Evolutionary conservation across 2,797 vertebrate genomes (phyloP).

Genomic region (Lepilemur ruficaudatus): DNA sequence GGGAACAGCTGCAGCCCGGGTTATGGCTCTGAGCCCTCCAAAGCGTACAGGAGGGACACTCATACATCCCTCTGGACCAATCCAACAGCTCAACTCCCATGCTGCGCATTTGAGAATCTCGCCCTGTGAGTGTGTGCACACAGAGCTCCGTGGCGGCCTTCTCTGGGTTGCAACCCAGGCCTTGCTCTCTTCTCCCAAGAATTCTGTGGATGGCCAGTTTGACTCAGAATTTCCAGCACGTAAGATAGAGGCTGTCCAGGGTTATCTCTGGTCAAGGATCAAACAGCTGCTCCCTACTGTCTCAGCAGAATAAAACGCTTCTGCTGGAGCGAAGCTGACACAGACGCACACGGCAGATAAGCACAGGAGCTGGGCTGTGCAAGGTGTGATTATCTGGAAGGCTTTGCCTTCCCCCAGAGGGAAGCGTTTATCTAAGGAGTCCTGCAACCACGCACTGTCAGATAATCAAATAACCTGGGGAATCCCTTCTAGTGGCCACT

Average conservation of each 20-base stretch:
- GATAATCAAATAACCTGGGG: slow-evolving; percentile 52
- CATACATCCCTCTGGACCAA: rapidly evolving
- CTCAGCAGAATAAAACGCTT: background rate
- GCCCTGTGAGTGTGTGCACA: rapidly evolving
- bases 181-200: background rate
- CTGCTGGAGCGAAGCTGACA: background rate
- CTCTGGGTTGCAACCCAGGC: background rate
- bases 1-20: background rate
- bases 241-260: background rate
- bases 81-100: background rate
- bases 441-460: background rate
- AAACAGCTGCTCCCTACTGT: background rate
- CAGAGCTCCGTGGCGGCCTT: background rate
- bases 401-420: background rate
- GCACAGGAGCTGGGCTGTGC: background rate
- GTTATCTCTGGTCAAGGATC: background rate
- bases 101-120: background rate
- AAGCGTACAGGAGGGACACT: rapidly evolving
- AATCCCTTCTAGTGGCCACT: background rate
- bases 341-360: background rate
- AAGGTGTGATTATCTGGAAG: slow-evolving; percentile 39
- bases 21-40: background rate
- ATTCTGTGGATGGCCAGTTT: rapidly evolving
- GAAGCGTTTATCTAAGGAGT: slow-evolving; percentile 33
- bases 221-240: background rate